A percentile compares a stretch with the other conserved stretches of the same genome.
phyloP scores from a whole-genome alignment of 2,888 invertebrate genomes.

The Leptogaster cylindrica region DNA sequence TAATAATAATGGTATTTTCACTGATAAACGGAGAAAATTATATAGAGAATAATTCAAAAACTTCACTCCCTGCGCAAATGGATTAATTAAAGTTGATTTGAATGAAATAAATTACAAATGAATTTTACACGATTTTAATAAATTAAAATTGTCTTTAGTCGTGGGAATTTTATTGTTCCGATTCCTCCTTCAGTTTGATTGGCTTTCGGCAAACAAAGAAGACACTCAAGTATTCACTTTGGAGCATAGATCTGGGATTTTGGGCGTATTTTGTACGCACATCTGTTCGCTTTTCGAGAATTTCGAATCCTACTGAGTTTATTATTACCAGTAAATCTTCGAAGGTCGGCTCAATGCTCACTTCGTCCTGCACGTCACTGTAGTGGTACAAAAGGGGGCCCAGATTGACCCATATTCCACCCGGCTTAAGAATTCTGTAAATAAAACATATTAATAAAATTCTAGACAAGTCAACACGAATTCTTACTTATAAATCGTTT shows the following conservation, averaged over 20 bases:
- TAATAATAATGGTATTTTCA: too few relatives aligned
- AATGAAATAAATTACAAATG: too few relatives aligned
- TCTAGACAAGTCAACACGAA: neutral
- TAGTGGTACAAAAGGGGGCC: constrained; percentile 92
- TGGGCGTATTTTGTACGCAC: constrained; percentile 90
- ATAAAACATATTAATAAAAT: neutral
- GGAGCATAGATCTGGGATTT: constrained; percentile 90
- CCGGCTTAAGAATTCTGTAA: constrained; percentile 79
- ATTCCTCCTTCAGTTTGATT: neutral
- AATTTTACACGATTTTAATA: neutral
- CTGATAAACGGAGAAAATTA: too few relatives aligned
- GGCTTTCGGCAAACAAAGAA: constrained; percentile 92
- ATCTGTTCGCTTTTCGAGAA: constrained; percentile 74
- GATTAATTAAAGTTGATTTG: too few relatives aligned
- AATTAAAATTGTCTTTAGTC: neutral
- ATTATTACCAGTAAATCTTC: constrained; percentile 81
- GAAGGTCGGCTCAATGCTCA: constrained; percentile 93
- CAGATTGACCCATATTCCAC: constrained; percentile 86
- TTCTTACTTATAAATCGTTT: constrained; percentile 76
- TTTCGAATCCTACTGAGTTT: constrained; percentile 79
- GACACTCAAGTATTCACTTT: constrained; percentile 89
- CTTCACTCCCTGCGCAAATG: too few relatives aligned
- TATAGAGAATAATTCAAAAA: too few relatives aligned
- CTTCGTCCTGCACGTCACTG: constrained; percentile 85
- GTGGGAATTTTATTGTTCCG: neutral